These are phyloP conservation scores for Brachylomia viminalis DNA, from an alignment of 2,888 invertebrate species.

Conservation along the genomic window DNA sequence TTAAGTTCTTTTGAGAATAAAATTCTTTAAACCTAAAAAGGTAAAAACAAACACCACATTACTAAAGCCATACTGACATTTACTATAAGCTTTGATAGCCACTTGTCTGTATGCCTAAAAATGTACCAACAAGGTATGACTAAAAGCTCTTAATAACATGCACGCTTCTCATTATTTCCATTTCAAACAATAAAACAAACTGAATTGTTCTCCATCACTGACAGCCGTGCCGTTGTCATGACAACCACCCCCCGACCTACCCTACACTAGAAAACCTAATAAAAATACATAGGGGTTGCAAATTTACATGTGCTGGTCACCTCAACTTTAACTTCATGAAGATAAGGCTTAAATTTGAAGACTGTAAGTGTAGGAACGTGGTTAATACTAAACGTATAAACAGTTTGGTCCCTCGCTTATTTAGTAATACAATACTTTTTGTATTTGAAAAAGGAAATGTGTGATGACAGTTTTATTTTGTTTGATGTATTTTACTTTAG, in stretches of 20 bases:
- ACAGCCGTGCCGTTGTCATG: constrained; percentile 75
- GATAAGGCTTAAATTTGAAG: constrained; percentile 31
- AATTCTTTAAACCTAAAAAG: no score
- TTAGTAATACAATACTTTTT: constrained; percentile 79
- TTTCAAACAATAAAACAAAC: constrained; percentile 62
- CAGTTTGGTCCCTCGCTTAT: constrained; percentile 77
- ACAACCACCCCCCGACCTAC: constrained; percentile 75
- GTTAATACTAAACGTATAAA: constrained; percentile 70
- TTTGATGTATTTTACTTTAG: constrained; percentile 59
- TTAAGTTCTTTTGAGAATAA: no score
- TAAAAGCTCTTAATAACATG: constrained; percentile 27
- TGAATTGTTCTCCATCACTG: constrained; percentile 61
- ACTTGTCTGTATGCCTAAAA: not conserved
- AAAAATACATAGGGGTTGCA: constrained; percentile 66
- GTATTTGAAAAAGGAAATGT: constrained; percentile 70
- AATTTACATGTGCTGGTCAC: constrained; percentile 45
- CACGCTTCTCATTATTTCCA: constrained; percentile 35
- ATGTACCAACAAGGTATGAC: not conserved
- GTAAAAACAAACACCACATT: not conserved
- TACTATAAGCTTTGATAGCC: not conserved
- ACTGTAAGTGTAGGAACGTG: constrained; percentile 5
- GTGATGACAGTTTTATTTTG: constrained; percentile 66
- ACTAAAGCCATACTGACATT: not conserved
- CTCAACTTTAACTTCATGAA: rapidly evolving
- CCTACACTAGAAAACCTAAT: constrained; percentile 72